phyloP scores from a whole-genome alignment of 2,888 invertebrate genomes.

The Synergus laeviventris region DNA sequence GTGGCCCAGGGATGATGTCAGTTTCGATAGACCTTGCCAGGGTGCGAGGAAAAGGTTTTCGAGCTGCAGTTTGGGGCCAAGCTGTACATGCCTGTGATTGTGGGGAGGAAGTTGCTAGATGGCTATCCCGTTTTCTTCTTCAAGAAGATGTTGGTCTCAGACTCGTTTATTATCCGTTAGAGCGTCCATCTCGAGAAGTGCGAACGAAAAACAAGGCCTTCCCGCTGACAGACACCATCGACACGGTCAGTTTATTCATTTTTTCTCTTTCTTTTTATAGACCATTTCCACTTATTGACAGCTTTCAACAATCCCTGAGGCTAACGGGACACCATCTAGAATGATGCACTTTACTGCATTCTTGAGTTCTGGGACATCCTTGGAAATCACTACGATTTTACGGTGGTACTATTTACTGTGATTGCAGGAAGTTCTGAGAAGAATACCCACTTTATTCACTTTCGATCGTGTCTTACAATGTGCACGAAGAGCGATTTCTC shows the following conservation, averaged over 20 bases:
- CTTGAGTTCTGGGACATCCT: background rate
- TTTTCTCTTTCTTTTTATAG: background rate
- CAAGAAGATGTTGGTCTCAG: slow-evolving; percentile 77
- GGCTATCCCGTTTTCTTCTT: slow-evolving; percentile 82
- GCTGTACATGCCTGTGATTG: slow-evolving; percentile 83
- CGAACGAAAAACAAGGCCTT: slow-evolving; percentile 68
- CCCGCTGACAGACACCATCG: slow-evolving; percentile 58
- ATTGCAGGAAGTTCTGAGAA: background rate
- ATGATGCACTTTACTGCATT: background rate
- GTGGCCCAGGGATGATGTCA: slow-evolving; percentile 79
- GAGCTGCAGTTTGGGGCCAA: slow-evolving; percentile 79
- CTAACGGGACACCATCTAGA: slow-evolving; percentile 23
- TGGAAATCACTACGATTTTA: slow-evolving; percentile 1
- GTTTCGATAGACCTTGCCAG: slow-evolving; percentile 77
- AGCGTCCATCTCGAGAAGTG: slow-evolving; percentile 69
- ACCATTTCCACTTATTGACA: background rate
- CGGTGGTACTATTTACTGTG: background rate
- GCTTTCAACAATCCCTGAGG: background rate
- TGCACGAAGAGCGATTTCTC: slow-evolving; percentile 1
- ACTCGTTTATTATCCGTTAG: slow-evolving; percentile 80
- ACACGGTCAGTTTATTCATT: slow-evolving; percentile 62
- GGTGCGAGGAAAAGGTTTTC: slow-evolving; percentile 72
- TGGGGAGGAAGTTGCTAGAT: slow-evolving; percentile 83
- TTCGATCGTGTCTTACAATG: background rate
- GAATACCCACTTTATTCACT: slow-evolving; percentile 5